Conservation (phyloP, 2,113 vertebrate genomes). For the Epinephelus moara region DNA sequence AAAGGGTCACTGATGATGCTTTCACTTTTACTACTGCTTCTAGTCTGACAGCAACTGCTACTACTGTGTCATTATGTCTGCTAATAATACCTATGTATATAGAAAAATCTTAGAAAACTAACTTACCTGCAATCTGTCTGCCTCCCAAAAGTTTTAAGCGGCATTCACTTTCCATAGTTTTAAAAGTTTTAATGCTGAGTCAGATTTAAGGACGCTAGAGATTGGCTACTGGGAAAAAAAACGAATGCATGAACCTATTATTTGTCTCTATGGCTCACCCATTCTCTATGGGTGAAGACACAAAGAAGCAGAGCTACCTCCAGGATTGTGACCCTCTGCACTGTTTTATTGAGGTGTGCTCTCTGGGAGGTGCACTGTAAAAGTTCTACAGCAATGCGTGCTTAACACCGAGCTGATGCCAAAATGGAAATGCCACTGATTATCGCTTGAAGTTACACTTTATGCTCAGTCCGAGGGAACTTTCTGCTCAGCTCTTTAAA, state of each 20-base stretch:
- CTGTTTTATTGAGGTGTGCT: constrained; percentile 6
- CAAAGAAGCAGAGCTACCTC: not conserved
- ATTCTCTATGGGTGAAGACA: not conserved
- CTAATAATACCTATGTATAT: not conserved
- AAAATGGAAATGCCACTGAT: constrained; percentile 7
- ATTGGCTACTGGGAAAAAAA: not conserved
- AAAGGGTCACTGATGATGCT: not conserved
- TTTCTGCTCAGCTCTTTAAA: constrained; percentile 10
- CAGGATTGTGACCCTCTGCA: not conserved
- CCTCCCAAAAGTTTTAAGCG: not conserved
- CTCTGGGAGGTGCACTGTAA: not conserved
- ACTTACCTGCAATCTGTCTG: not conserved
- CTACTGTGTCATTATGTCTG: not conserved
- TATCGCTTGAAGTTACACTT: not conserved
- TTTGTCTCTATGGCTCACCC: not conserved
- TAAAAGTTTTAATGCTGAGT: too few species aligned
- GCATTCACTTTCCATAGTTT: not conserved
- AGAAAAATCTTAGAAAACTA: not conserved
- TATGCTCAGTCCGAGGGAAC: not conserved
- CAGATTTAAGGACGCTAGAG: not conserved
- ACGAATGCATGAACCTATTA: too few species aligned
- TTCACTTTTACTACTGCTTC: too few species aligned
- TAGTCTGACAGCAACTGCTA: not conserved
- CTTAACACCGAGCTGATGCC: not conserved
- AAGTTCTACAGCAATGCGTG: not conserved